Evolutionary conservation across 2,113 vertebrate genomes (phyloP).

Genomic region (Myotis brandtii): DNA sequence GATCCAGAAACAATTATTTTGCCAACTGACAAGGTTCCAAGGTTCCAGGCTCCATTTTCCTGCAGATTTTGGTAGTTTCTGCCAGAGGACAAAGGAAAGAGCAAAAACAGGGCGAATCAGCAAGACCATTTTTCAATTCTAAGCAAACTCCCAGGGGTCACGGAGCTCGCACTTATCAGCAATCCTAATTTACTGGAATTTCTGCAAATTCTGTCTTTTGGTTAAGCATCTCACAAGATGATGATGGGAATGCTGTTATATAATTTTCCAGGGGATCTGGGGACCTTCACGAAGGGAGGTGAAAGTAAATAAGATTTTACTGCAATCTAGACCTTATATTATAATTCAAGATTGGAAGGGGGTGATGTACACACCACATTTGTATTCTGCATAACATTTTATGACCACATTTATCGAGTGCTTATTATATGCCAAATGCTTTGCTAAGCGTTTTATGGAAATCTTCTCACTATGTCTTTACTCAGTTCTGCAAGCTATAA

Average conservation of each 20-base stretch:
- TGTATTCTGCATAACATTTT: neutral
- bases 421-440: neutral
- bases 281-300: neutral
- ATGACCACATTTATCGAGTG: conserved; percentile 5
- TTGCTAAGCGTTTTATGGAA: conserved; percentile 15
- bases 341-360: neutral
- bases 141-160: neutral
- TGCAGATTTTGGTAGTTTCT: neutral
- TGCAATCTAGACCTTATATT: conserved; percentile 4
- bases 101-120: neutral
- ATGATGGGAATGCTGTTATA: neutral
- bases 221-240: neutral
- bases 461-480: neutral
- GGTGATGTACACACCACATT: neutral
- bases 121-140: conserved; percentile 14
- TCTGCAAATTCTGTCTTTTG: neutral
- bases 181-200: conserved; percentile 44
- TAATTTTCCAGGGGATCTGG: neutral
- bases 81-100: neutral
- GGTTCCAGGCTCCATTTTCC: neutral
- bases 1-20: neutral
- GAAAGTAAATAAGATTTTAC: neutral
- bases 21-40: neutral
- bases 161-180: conserved; percentile 19
- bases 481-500: neutral